Percentiles rank a stretch among this genome's conserved stretches.
phyloP scores from a whole-genome alignment of 2,113 vertebrate genomes.

The Danionella cerebrum region DNA sequence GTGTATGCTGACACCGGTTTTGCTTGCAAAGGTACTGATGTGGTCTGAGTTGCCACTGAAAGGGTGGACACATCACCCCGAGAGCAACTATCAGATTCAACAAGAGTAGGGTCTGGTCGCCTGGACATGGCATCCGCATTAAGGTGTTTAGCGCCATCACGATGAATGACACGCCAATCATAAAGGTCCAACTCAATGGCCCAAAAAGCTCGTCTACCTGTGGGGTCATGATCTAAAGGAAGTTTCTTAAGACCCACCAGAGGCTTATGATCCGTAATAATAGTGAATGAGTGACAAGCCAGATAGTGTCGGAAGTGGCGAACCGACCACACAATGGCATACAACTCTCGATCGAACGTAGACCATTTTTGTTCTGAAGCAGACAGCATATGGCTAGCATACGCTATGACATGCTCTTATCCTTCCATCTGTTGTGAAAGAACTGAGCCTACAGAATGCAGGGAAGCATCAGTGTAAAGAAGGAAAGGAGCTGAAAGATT shows the following conservation, averaged over 20 bases:
- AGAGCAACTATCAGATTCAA: neutral
- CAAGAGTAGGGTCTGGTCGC: neutral
- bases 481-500: neutral
- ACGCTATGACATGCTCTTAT: neutral
- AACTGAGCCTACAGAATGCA: neutral
- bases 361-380: conserved; percentile 22
- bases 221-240: neutral
- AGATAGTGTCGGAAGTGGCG: conserved; percentile 7
- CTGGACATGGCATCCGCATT: neutral
- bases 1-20: neutral
- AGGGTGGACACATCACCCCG: neutral
- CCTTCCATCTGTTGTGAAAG: neutral
- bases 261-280: conserved; percentile 31
- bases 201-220: neutral
- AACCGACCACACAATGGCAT: conserved; percentile 2
- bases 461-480: neutral
- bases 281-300: conserved; percentile 6
- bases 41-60: neutral
- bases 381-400: conserved; percentile 18
- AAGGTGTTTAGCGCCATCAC: neutral
- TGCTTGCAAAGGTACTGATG: neutral
- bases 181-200: neutral
- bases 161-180: neutral
- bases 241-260: conserved; percentile 9
- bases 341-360: conserved; percentile 8